These are phyloP conservation scores for Muscicapa adusta DNA, from an alignment of 2,113 vertebrate genomes.

Conservation along the genomic window DNA sequence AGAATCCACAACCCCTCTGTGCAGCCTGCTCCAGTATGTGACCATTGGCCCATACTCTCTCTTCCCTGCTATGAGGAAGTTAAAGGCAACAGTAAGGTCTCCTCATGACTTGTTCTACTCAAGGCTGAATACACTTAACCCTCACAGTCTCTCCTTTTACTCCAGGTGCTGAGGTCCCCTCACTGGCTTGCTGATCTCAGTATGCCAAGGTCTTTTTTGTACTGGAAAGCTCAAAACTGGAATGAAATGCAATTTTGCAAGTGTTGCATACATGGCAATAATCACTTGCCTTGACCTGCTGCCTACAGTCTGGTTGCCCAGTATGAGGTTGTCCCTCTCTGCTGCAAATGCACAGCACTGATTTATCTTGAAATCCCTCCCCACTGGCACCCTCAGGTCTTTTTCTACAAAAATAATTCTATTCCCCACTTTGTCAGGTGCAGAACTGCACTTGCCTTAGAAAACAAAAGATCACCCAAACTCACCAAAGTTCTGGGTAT, in stretches of 20 bases:
- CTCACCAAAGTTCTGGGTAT: background rate
- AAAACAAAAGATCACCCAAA: background rate
- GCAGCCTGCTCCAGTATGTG: background rate
- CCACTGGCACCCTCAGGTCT: background rate
- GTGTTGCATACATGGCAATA: background rate
- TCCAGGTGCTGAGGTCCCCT: background rate
- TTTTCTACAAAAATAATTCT: background rate
- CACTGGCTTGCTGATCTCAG: background rate
- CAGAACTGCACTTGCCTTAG: background rate
- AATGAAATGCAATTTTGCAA: background rate
- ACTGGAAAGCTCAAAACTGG: background rate
- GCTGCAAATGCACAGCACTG: background rate
- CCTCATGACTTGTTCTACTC: background rate
- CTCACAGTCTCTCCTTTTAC: background rate
- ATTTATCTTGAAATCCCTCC: background rate
- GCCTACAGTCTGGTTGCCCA: background rate
- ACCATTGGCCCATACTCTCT: background rate
- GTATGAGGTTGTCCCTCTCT: background rate
- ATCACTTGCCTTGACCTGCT: background rate
- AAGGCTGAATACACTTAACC: background rate
- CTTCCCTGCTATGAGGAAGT: background rate
- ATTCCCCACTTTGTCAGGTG: background rate
- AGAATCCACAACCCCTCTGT: background rate
- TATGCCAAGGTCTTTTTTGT: background rate
- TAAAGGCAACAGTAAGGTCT: background rate